phyloP scores from a whole-genome alignment of 2,888 invertebrate species.

The Eucera pruinosa region DNA sequence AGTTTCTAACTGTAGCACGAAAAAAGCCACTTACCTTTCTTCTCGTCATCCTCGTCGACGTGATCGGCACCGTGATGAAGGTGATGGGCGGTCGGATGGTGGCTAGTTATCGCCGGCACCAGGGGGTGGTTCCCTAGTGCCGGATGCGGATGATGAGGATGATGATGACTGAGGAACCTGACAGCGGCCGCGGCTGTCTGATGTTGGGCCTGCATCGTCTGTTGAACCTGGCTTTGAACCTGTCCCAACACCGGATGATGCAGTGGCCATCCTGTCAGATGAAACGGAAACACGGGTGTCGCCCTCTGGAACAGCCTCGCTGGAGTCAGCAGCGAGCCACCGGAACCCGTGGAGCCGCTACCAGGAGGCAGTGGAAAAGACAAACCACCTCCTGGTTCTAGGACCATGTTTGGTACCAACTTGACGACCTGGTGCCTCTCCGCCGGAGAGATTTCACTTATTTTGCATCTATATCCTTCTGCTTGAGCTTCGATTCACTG shows the following conservation, averaged over 20 bases:
- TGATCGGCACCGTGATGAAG: constrained; percentile 79
- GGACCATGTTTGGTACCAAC: constrained; percentile 84
- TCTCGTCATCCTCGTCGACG: constrained; percentile 82
- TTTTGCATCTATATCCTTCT: constrained; percentile 56
- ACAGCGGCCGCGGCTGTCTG: constrained; percentile 80
- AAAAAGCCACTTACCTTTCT: constrained; percentile 80
- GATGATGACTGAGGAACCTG: constrained; percentile 81
- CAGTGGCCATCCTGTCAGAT: constrained; percentile 82
- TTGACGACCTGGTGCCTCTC: constrained; percentile 70
- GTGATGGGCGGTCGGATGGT: constrained; percentile 80
- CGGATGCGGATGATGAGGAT: constrained; percentile 82
- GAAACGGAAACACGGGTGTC: constrained; percentile 82
- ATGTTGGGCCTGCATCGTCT: constrained; percentile 81
- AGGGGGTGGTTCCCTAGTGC: constrained; percentile 80
- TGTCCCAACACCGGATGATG: constrained; percentile 82
- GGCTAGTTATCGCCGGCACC: constrained; percentile 78
- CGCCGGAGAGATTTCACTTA: constrained; percentile 63
- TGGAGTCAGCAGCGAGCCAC: constrained; percentile 79
- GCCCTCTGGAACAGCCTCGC: constrained; percentile 81
- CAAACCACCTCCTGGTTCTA: constrained; percentile 83
- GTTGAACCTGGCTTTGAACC: constrained; percentile 82
- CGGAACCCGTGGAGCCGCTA: constrained; percentile 78
- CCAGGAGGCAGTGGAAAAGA: constrained; percentile 84
- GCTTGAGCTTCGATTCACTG: not conserved
- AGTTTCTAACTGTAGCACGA: too few relatives aligned